Evolutionary conservation across 2,888 invertebrate species (phyloP).

Genomic region (Sesia apiformis): DNA sequence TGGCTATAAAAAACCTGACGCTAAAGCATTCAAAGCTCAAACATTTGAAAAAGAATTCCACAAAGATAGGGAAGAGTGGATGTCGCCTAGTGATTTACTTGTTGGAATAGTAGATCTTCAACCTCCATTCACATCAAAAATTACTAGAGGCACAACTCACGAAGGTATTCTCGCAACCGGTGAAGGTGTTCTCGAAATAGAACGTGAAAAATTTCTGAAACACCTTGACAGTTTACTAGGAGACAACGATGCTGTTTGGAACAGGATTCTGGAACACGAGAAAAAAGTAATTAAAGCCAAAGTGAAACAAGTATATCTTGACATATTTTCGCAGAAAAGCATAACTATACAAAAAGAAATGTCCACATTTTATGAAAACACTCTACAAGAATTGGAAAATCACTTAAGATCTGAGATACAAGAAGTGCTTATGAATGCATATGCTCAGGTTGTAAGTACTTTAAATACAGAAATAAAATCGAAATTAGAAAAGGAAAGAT

Average conservation of each 20-base stretch:
- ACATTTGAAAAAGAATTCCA: neutral
- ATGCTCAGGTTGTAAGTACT: slow-evolving; percentile 37
- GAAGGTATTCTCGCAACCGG: slow-evolving; percentile 57
- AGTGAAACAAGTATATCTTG: slow-evolving; percentile 32
- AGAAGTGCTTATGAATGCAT: slow-evolving; percentile 26
- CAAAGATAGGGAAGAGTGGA: slow-evolving; percentile 29
- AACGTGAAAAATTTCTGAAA: slow-evolving; percentile 31
- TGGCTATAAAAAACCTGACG: slow-evolving; percentile 13
- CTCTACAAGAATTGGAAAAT: slow-evolving; percentile 47
- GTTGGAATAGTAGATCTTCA: slow-evolving; percentile 44
- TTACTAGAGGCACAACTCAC: slow-evolving; percentile 53
- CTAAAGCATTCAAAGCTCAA: slow-evolving; percentile 3
- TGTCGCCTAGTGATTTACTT: slow-evolving; percentile 57
- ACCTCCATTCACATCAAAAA: slow-evolving; percentile 63
- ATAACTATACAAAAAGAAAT: slow-evolving; percentile 44
- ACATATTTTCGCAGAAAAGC: slow-evolving; percentile 42
- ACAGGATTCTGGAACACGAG: slow-evolving; percentile 38
- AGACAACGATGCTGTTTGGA: slow-evolving; percentile 53
- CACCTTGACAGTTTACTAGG: slow-evolving; percentile 26
- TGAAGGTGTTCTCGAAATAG: slow-evolving; percentile 32
- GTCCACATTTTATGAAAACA: slow-evolving; percentile 40
- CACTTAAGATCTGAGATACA: slow-evolving; percentile 40
- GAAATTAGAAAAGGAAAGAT: slow-evolving; percentile 38
- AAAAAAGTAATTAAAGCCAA: slow-evolving; percentile 29
- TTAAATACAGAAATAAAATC: slow-evolving; percentile 42